phyloP scores from a whole-genome alignment of 2,888 invertebrate genomes.

The Nemoura dubitans region DNA sequence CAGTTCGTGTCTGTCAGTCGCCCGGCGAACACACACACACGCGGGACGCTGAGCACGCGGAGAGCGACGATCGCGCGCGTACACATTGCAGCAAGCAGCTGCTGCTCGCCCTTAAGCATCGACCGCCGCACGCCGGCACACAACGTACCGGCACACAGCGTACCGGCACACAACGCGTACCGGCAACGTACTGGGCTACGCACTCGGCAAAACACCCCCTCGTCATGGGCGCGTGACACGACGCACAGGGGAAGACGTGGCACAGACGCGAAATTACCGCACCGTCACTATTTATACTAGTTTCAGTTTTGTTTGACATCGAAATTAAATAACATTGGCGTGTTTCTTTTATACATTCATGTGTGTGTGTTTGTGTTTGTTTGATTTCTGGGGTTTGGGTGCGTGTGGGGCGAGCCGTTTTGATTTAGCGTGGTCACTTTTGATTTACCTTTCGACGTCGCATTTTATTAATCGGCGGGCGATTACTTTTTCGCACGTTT shows the following conservation, averaged over 20 bases:
- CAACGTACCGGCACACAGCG: too few relatives aligned
- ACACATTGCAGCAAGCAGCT: too few relatives aligned
- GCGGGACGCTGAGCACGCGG: too few relatives aligned
- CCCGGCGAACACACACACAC: too few relatives aligned
- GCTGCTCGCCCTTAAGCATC: too few relatives aligned
- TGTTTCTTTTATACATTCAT: background rate
- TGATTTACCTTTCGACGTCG: background rate
- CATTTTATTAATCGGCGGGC: background rate
- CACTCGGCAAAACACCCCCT: background rate
- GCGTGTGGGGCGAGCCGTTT: background rate
- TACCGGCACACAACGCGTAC: background rate
- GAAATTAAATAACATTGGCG: background rate
- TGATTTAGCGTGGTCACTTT: background rate
- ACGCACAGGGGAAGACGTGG: background rate
- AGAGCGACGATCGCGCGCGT: too few relatives aligned
- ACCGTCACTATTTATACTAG: background rate
- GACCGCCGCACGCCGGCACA: background rate
- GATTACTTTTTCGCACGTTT: background rate
- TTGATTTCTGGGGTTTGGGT: background rate
- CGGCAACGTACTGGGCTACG: background rate
- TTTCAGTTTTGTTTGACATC: background rate
- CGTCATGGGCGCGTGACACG: background rate
- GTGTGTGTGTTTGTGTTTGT: background rate
- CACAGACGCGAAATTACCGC: background rate
- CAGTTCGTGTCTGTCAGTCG: too few relatives aligned